Base-by-base conservation (phyloP, 2,888 invertebrate species). In the Miltochrista miniata region DNA sequence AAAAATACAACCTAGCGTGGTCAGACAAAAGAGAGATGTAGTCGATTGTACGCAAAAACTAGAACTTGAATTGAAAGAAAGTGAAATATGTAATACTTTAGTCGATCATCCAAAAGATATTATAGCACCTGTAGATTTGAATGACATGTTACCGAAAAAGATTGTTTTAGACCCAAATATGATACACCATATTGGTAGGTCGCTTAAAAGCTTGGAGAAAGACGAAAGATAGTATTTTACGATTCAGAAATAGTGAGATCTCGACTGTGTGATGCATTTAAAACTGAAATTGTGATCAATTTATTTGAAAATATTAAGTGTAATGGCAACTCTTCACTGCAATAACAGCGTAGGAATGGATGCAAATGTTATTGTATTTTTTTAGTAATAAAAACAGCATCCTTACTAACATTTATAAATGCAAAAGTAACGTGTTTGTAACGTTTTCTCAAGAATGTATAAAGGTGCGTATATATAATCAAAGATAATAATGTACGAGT, bases 11-110 rank as follows among this genome's bases (percentile, higher is more conserved):
- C 7, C 56, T 34, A 51, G 49, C 52, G 44, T 41, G 0, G 48
- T 48, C 0, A 76, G 89, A 56, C 83, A 81, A 48, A 89, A 89
- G 49, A 76, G 89, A 55, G 83, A 88, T 66, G 77, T 80, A 0
- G 70, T 87, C 0, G 86, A 90, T 61, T 87, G 86, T 54, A 76
- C 80, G 9, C 74, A 84, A 37, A 79, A 77, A 51, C 59, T 66
- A 0, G 49, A 65, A 0, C 50, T 86, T 30, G 75, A 78, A 59
- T 64, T 73, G 0, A 81, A 82, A 52, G 83, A 87, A 36, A 81
- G 69, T 58, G 75, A 80, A 56, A 84, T 85, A 49, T 87, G 86
- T 50, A 74, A 83, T 15, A 78, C 74, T 35, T 46, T 80, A 36
- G 54, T 73, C 1, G 69, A 68, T 38, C 54, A 48, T 8, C 45